These are phyloP conservation scores for Zaprionus lachaisei DNA, from an alignment of 1,140 invertebrate genomes.

Conservation along the genomic window DNA sequence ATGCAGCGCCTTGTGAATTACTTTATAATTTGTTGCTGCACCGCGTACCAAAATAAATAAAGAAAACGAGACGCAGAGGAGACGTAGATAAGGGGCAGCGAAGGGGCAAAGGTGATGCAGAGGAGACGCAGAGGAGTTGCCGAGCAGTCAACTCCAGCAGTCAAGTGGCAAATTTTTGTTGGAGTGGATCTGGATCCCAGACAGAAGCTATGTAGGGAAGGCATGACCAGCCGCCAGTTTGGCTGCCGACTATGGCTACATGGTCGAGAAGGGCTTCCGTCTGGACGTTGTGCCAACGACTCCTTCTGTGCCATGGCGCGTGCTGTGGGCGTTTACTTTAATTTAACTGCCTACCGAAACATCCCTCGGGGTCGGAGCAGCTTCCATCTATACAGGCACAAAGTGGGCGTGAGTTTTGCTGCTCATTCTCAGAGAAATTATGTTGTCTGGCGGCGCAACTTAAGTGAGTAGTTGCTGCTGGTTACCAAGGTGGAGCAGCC, in stretches of 20 bases:
- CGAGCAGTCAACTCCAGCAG: constrained; percentile 36
- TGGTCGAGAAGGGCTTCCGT: constrained; percentile 9
- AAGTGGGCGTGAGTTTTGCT: constrained; percentile 65
- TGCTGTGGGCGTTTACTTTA: constrained; percentile 76
- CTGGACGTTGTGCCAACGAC: constrained; percentile 9
- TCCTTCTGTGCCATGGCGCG: constrained; percentile 52
- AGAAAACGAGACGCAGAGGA: constrained; percentile 44
- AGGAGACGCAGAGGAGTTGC: constrained; percentile 24
- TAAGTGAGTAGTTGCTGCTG: not conserved
- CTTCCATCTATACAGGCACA: constrained; percentile 38
- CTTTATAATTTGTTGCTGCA: constrained; percentile 79
- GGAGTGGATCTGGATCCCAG: constrained; percentile 32
- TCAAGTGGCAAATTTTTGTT: constrained; percentile 63
- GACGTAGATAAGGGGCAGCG: constrained; percentile 8
- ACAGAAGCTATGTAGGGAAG: constrained; percentile 51
- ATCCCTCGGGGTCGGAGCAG: constrained; percentile 45
- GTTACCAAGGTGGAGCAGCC: not conserved
- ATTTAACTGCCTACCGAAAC: constrained; percentile 55
- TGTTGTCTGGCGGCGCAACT: constrained; percentile 45
- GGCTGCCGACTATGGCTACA: constrained; percentile 50
- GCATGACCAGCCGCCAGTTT: constrained; percentile 49
- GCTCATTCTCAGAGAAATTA: constrained; percentile 54
- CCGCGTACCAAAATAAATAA: constrained; percentile 74
- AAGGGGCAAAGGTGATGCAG: not conserved
- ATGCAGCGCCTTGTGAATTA: constrained; percentile 74